Percentiles rank a stretch among this genome's conserved stretches.
Conservation (phyloP, 2,888 invertebrate genomes). For the Baccha elongata region DNA sequence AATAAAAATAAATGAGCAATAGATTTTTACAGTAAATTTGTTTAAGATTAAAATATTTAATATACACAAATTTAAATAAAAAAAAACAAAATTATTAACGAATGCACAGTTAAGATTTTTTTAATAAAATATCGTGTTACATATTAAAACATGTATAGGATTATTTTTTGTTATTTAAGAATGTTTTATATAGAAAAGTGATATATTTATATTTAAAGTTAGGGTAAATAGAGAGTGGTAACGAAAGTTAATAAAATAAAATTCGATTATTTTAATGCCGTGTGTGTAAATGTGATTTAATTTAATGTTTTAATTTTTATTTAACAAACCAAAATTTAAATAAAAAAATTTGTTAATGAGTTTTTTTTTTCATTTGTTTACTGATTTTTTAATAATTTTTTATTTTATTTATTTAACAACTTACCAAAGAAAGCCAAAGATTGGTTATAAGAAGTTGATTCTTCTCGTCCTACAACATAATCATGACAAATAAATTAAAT, state of each 20-base stretch:
- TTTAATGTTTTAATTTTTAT: constrained; percentile 34
- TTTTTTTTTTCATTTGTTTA: constrained; percentile 46
- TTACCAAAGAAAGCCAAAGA: constrained; percentile 97
- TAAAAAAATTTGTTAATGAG: constrained; percentile 31
- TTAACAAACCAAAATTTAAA: constrained; percentile 18
- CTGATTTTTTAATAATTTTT: constrained; percentile 79
- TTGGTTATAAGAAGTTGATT: constrained; percentile 97
- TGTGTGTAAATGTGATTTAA: constrained; percentile 76
- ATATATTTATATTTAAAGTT: constrained; percentile 9
- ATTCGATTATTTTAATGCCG: constrained; percentile 74
- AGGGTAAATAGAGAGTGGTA: not conserved
- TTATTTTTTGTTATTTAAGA: not conserved
- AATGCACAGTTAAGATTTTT: constrained; percentile 42
- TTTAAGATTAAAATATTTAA: constrained; percentile 5
- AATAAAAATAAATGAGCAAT: no score
- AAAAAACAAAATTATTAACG: constrained; percentile 15
- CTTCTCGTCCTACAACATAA: constrained; percentile 93
- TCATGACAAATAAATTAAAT: constrained; percentile 71
- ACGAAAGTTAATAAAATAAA: not conserved
- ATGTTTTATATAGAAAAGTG: not conserved
- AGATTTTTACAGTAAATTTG: no score
- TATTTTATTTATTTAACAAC: constrained; percentile 83
- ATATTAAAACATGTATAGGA: constrained; percentile 24
- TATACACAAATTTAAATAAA: constrained; percentile 15
- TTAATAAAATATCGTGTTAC: constrained; percentile 23